Evolutionary conservation across 1,140 invertebrate species (phyloP).

Genomic region (Polypedilum pembai): DNA sequence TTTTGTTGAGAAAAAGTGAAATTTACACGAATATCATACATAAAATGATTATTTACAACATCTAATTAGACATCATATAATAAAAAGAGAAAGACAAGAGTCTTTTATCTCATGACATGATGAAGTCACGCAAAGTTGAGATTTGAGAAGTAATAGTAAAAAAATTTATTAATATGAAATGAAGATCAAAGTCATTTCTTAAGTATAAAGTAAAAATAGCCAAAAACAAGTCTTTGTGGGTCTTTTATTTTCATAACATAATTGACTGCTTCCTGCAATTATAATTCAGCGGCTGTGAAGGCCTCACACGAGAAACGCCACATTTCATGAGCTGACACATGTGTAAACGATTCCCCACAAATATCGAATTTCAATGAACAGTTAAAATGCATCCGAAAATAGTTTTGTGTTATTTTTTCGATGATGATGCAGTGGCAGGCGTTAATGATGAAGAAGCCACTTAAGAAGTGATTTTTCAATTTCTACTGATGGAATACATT

Average conservation of each 20-base stretch:
- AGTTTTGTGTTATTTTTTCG: neutral
- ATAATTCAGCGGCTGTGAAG: slow-evolving; percentile 7
- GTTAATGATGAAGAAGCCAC: slow-evolving; percentile 3
- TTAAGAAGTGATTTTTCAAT: neutral
- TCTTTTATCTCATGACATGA: neutral
- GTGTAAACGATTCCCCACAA: slow-evolving; percentile 10
- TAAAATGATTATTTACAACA: neutral
- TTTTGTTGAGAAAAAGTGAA: slow-evolving; percentile 12
- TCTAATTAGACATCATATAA: slow-evolving; percentile 5
- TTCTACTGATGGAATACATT: neutral
- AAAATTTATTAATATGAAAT: neutral
- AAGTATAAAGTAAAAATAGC: neutral
- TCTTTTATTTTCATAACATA: slow-evolving; percentile 28
- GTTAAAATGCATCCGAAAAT: no score
- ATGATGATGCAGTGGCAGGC: neutral
- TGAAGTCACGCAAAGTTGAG: slow-evolving; percentile 21
- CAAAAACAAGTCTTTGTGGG: neutral
- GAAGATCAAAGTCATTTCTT: neutral
- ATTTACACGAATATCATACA: neutral
- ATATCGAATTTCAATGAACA: slow-evolving; percentile 1
- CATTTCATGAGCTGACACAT: neutral
- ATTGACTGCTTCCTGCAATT: slow-evolving; percentile 25
- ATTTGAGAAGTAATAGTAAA: neutral
- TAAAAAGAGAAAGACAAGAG: neutral
- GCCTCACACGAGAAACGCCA: slow-evolving; percentile 4